Conservation (phyloP, 2,888 invertebrate species). For the Dicranocentrus wangi region DNA sequence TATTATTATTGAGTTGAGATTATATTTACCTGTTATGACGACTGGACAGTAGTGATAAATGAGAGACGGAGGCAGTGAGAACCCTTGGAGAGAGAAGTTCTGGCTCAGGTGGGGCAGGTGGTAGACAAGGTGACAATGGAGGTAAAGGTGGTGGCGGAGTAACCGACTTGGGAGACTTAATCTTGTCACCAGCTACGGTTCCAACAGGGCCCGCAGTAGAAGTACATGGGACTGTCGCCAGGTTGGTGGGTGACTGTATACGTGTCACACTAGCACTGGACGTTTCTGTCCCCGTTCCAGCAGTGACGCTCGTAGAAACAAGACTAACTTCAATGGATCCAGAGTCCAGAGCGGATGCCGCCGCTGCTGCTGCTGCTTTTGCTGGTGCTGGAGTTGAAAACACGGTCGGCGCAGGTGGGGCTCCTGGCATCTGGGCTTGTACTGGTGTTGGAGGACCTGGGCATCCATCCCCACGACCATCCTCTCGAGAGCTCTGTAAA, state of each 20-base stretch:
- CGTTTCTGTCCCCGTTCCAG: conserved; percentile 57
- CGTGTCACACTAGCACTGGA: conserved; percentile 45
- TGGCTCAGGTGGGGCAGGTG: conserved; percentile 71
- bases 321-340: conserved; percentile 60
- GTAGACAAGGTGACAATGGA: conserved; percentile 70
- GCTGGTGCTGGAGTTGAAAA: conserved; percentile 47
- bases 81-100: conserved; percentile 72
- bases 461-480: conserved; percentile 73
- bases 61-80: conserved; percentile 72
- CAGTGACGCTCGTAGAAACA: conserved; percentile 62
- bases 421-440: conserved; percentile 53
- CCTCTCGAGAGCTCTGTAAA: conserved; percentile 73
- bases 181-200: conserved; percentile 61
- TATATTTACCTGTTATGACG: conserved; percentile 72
- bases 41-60: conserved; percentile 74
- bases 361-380: conserved; percentile 30
- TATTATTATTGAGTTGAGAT: background rate
- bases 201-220: conserved; percentile 41
- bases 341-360: conserved; percentile 44
- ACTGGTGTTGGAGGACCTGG: conserved; percentile 70
- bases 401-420: conserved; percentile 61
- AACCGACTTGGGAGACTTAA: conserved; percentile 67
- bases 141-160: conserved; percentile 70
- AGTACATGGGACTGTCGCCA: conserved; percentile 60
- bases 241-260: conserved; percentile 56